Base-by-base conservation (phyloP, 2,888 invertebrate species). In the Hemistola chrysoprasaria region DNA sequence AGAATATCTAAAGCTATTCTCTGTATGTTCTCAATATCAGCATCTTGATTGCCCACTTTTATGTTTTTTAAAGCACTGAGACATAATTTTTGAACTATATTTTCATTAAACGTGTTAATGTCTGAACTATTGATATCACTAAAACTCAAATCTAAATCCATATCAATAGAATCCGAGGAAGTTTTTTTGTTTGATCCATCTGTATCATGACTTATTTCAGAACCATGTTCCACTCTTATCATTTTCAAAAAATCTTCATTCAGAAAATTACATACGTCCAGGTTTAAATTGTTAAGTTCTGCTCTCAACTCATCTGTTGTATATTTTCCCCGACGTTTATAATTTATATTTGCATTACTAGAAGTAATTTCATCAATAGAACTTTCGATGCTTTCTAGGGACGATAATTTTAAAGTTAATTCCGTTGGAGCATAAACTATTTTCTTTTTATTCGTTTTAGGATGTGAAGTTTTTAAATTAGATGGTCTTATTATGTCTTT, bases 281-380 rank as follows among this genome's bases (percentile, higher is more conserved):
- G 44, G 54, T 78, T 78, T 21, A 82, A 56, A 56, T 82, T 79
- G 8, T 72, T 71, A 33, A 86, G 71, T 50, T 81, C 78, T 30
- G 85, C 75, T 53, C 81, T 79, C 8, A 91, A 62, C 48, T 90
- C 90, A 56, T 86, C 90, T 7, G 91, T 83, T 0, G 90, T 90
- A 62, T 90, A 91, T 55, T 91, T 91, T 4, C 90, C 91, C 37
- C 91, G 76, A 1, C 91, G 82, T 66, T 91, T 91, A 56, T n/a
- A n/a, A n/a, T 90, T 88, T 26, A 86, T 71, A 48, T 84, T 85
- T 24, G 90, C 55, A 47, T 76, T 85, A 43, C 73, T 78, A 1
- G 82, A 69, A 10, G 86, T 85, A 26, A 89, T 80, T 68, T 85
- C 83, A 51, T 87, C 85, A 37, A 87, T 82, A 4, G 87, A 85